Base-by-base conservation (phyloP, 2,113 vertebrate species). In the Callithrix jacchus region DNA sequence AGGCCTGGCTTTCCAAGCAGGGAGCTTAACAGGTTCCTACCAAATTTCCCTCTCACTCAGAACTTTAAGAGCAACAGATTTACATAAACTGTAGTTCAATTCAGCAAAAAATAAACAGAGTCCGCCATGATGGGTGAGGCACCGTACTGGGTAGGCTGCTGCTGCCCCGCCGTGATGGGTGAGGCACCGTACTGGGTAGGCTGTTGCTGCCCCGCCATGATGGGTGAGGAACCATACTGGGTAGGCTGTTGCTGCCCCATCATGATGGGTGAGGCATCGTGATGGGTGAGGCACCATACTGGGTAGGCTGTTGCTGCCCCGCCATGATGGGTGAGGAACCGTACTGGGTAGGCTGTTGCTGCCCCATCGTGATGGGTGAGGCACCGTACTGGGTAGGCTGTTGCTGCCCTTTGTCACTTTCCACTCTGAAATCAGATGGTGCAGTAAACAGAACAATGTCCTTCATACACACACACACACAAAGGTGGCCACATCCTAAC, bases 281-380 rank as follows among this genome's bases (percentile, higher is more conserved):
- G 16, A 30, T 6, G 21, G 30, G n/a, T 14, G 14, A 40, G 79
- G 27, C 20, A 4, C 37, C 5, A n/a, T n/a, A 40, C 49, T 16
- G 56, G 58, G 54, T 18, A 3, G 6, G 6, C 0, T 2, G 42
- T 42, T 42, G 42, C 42, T 42, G 42, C 42, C 42, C 70, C 3
- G 0, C 1, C 3, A 0, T 5, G 16, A 30, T 6, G 21, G 30
- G n/a, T 14, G 14, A 40, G 79, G 27, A 14, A 4, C 37, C 5
- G 0, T 4, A 40, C 49, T 16, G 56, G 58, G 54, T 18, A 3
- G 6, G 6, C 0, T 2, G 42, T 42, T 42, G 42, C 42, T 42
- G 42, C 42, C 42, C 40, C 42, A 0, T 2, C 3, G 0, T 5
- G 16, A 27, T 7, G 20, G 27, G n/a, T 14, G 13, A 40, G 79